These are phyloP conservation scores for Cottoperca gobio DNA, from an alignment of 2,797 vertebrate species.

Conservation along the genomic window DNA sequence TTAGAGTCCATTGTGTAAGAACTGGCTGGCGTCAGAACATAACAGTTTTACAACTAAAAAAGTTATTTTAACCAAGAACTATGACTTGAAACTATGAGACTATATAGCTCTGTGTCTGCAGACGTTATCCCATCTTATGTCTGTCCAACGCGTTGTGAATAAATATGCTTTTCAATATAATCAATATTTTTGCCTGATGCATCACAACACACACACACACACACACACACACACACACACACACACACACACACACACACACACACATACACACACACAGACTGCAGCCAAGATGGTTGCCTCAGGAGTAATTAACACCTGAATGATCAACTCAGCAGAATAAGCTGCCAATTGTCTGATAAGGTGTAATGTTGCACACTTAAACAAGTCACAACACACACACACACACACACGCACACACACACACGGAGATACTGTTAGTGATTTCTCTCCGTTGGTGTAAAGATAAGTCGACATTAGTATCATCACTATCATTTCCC, in stretches of 20 bases:
- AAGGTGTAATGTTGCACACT: slow-evolving; percentile 47
- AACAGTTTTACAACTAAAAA: too few species aligned
- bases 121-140: too few species aligned
- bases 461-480: slow-evolving; percentile 54
- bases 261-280: slow-evolving; percentile 3
- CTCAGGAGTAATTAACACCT: slow-evolving; percentile 67
- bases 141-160: too few species aligned
- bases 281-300: slow-evolving; percentile 25
- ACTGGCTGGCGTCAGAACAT: too few species aligned
- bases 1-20: too few species aligned
- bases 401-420: slow-evolving; percentile 24
- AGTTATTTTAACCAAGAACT: too few species aligned
- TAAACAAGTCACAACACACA: slow-evolving; percentile 13
- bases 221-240: slow-evolving; percentile 4
- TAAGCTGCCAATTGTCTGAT: slow-evolving; percentile 63
- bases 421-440: slow-evolving; percentile 32
- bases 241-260: neutral
- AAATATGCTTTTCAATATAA: too few species aligned
- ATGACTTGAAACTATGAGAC: too few species aligned
- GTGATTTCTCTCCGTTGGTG: slow-evolving; percentile 41
- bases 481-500: slow-evolving; percentile 19
- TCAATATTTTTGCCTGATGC: too few species aligned
- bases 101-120: too few species aligned
- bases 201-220: neutral
- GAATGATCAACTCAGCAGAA: slow-evolving; percentile 70